Percentiles rank a stretch among this genome's conserved stretches.
Conservation (phyloP, 2,888 invertebrate species). For the Lymantria dispar region DNA sequence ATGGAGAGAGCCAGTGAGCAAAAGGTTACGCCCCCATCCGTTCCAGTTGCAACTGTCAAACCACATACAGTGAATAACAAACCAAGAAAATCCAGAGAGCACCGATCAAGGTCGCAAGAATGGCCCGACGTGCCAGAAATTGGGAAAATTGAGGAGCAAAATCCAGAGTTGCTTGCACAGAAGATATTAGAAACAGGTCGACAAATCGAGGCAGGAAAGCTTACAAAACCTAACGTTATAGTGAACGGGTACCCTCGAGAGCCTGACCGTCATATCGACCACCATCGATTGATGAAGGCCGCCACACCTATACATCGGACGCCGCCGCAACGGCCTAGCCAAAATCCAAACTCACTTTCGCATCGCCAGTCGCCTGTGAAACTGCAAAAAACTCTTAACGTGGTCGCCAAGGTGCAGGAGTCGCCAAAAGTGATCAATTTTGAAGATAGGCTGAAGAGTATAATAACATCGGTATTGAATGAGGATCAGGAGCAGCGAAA, state of each 20-base stretch:
- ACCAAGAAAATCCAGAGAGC: conserved; percentile 84
- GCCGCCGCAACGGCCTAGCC: conserved; percentile 44
- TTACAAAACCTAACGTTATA: conserved; percentile 68
- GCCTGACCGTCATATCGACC: conserved; percentile 50
- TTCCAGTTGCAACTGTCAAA: conserved; percentile 71
- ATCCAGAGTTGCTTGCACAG: conserved; percentile 94
- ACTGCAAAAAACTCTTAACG: conserved; percentile 69
- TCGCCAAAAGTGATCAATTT: conserved; percentile 91
- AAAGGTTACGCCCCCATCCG: conserved; percentile 55
- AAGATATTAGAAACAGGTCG: conserved; percentile 95
- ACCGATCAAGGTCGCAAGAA: conserved; percentile 91
- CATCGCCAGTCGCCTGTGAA: conserved; percentile 60
- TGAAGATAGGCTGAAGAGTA: conserved; percentile 93
- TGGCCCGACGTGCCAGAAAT: conserved; percentile 96
- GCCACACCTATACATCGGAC: conserved; percentile 46
- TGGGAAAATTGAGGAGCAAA: conserved; percentile 95
- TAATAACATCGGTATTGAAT: conserved; percentile 92
- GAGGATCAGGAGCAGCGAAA: conserved; percentile 86
- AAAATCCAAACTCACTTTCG: conserved; percentile 37
- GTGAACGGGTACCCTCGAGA: conserved; percentile 69
- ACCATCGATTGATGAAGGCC: conserved; percentile 36
- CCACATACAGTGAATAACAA: conserved; percentile 65
- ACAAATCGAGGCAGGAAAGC: conserved; percentile 93
- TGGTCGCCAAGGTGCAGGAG: conserved; percentile 84
- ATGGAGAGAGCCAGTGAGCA: conserved; percentile 88